A percentile compares a stretch with the other conserved stretches of the same genome.
These are phyloP conservation scores for Cirrhinus molitorella DNA, from an alignment of 2,797 vertebrate species.

Conservation along the genomic window DNA sequence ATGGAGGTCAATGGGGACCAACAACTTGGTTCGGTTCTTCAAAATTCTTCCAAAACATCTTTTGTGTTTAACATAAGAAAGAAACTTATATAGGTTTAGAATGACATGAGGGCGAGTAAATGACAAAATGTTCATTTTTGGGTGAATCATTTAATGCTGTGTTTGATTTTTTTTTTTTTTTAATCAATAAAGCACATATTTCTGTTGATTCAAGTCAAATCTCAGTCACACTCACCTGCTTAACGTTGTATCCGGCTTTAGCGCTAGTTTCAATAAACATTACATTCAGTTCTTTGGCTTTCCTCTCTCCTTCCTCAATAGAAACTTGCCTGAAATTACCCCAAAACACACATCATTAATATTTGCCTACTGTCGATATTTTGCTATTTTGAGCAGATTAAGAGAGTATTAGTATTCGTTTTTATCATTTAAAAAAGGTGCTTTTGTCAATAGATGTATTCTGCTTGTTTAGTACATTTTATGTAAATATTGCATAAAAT, in stretches of 20 bases:
- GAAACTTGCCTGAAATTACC: constrained; percentile 94
- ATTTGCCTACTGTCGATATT: constrained; percentile 33
- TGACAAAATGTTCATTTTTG: too few relatives aligned
- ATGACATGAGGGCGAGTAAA: too few relatives aligned
- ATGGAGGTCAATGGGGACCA: too few relatives aligned
- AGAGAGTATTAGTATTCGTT: not conserved
- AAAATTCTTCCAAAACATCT: too few relatives aligned
- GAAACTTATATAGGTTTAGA: too few relatives aligned
- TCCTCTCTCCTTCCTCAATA: constrained; percentile 98
- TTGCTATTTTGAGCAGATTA: not conserved
- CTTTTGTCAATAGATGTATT: not conserved
- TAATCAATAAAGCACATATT: not conserved
- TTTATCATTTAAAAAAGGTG: not conserved
- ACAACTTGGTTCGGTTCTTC: too few relatives aligned
- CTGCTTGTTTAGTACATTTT: not conserved
- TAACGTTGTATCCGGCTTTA: constrained; percentile 99
- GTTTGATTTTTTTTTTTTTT: not conserved
- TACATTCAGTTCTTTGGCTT: constrained; percentile 99
- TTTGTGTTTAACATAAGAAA: too few relatives aligned
- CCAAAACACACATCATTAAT: constrained; percentile 61
- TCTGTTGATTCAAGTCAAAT: not conserved
- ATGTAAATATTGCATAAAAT: not conserved
- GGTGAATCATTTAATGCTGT: not conserved
- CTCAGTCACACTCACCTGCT: constrained; percentile 87
- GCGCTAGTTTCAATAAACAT: constrained; percentile 99